These are phyloP conservation scores for Drosophila subpulchrella DNA, from an alignment of 1,140 invertebrate species.

Conservation along the genomic window DNA sequence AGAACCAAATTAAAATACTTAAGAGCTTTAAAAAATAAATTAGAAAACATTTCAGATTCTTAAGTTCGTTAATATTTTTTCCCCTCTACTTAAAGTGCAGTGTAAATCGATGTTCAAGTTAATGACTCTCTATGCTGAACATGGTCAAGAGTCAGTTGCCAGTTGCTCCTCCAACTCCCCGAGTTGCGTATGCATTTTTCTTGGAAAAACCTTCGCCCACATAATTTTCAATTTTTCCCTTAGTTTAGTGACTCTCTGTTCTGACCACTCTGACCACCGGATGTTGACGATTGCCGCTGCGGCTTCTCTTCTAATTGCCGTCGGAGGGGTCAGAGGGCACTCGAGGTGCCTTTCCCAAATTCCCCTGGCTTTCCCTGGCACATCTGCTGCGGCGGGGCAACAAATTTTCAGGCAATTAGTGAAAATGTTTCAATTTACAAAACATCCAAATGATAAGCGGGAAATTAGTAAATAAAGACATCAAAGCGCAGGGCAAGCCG, in stretches of 20 bases:
- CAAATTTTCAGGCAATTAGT: slow-evolving; percentile 82
- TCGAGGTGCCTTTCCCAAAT: slow-evolving; percentile 38
- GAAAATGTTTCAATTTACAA: slow-evolving; percentile 82
- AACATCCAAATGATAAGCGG: slow-evolving; percentile 80
- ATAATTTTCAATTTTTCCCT: slow-evolving; percentile 73
- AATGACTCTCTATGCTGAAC: slow-evolving; percentile 66
- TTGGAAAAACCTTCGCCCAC: slow-evolving; percentile 76
- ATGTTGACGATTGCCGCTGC: slow-evolving; percentile 70
- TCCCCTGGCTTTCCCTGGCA: neutral
- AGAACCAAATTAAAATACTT: too few species aligned
- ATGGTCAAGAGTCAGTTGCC: slow-evolving; percentile 64
- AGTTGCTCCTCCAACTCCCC: slow-evolving; percentile 22
- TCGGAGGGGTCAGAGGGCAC: slow-evolving; percentile 64
- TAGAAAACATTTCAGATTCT: too few species aligned
- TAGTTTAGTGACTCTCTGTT: slow-evolving; percentile 63
- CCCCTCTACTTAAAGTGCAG: slow-evolving; percentile 9
- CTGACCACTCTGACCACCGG: slow-evolving; percentile 50
- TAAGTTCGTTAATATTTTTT: too few species aligned
- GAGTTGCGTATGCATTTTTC: slow-evolving; percentile 61
- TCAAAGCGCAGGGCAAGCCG: slow-evolving; percentile 72
- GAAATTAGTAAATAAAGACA: slow-evolving; percentile 83
- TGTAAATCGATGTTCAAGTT: slow-evolving; percentile 63
- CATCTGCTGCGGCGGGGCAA: slow-evolving; percentile 46
- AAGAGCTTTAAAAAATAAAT: too few species aligned
- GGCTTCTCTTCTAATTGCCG: slow-evolving; percentile 60